Percentiles rank a stretch among this genome's conserved stretches.
These are phyloP conservation scores for Chionis minor DNA, from an alignment of 2,113 vertebrate genomes.

Conservation along the genomic window DNA sequence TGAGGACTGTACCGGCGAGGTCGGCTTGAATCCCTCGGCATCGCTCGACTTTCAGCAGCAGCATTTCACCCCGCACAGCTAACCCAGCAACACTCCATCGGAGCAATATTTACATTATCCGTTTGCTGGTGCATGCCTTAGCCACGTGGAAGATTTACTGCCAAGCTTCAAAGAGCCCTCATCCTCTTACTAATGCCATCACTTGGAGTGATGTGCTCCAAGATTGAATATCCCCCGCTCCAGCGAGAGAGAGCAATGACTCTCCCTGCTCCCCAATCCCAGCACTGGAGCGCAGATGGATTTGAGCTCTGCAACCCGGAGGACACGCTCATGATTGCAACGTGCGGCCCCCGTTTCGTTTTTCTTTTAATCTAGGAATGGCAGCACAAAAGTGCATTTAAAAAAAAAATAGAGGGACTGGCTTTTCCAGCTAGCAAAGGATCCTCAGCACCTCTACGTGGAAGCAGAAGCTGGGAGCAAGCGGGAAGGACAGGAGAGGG, in stretches of 20 bases:
- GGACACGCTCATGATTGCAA: accelerated
- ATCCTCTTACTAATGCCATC: background rate
- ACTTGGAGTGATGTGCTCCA: background rate
- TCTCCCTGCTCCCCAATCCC: background rate
- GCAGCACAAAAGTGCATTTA: background rate
- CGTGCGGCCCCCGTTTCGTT: background rate
- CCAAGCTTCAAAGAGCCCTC: background rate
- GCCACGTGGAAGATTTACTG: background rate
- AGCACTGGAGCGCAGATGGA: accelerated
- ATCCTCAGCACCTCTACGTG: background rate
- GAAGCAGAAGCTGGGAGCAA: background rate
- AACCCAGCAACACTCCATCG: background rate
- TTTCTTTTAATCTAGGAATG: background rate
- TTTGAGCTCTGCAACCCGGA: background rate
- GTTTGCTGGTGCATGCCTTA: background rate
- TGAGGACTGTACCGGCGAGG: background rate
- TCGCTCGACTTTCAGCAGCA: background rate
- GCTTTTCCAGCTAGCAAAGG: conserved; percentile 8
- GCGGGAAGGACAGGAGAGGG: background rate
- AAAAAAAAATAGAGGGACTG: background rate
- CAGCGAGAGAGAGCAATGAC: background rate
- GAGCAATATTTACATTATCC: background rate
- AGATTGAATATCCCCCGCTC: accelerated
- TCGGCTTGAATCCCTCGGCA: background rate
- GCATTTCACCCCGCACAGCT: background rate